These are phyloP conservation scores for Strix aluco DNA, from an alignment of 2,113 vertebrate species.

Conservation along the genomic window DNA sequence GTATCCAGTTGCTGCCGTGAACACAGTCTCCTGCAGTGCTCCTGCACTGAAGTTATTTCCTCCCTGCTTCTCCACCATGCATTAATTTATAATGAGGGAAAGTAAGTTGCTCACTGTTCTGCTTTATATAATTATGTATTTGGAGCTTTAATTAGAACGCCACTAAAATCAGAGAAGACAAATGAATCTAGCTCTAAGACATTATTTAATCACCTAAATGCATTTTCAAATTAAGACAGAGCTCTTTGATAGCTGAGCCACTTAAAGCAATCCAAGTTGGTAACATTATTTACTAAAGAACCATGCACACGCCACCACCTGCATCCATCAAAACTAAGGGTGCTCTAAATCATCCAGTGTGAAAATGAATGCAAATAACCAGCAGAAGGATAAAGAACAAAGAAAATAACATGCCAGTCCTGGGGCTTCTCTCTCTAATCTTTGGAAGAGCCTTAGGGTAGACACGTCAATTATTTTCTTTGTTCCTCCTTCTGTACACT, in stretches of 20 bases:
- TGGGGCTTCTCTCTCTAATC: slow-evolving; percentile 46
- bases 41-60: neutral
- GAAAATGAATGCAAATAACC: slow-evolving; percentile 59
- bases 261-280: slow-evolving; percentile 31
- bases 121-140: slow-evolving; percentile 21
- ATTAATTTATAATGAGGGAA: slow-evolving; percentile 11
- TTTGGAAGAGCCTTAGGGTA: slow-evolving; percentile 27
- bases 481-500: slow-evolving; percentile 36
- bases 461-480: slow-evolving; percentile 40
- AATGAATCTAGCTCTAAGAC: slow-evolving; percentile 37
- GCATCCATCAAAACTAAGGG: slow-evolving; percentile 49
- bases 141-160: slow-evolving; percentile 36
- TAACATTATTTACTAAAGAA: slow-evolving; percentile 46
- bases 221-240: slow-evolving; percentile 50
- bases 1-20: neutral
- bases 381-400: slow-evolving; percentile 51
- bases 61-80: neutral
- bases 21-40: neutral
- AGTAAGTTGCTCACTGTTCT: slow-evolving; percentile 21
- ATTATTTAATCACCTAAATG: slow-evolving; percentile 60
- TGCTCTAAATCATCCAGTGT: slow-evolving; percentile 59
- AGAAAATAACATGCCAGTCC: slow-evolving; percentile 43
- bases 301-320: slow-evolving; percentile 25
- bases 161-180: slow-evolving; percentile 35
- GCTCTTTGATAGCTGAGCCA: slow-evolving; percentile 50